A percentile compares a stretch with the other conserved stretches of the same genome.
Evolutionary conservation across 2,113 vertebrate species (phyloP).

Genomic region (Nycticorax nycticorax): DNA sequence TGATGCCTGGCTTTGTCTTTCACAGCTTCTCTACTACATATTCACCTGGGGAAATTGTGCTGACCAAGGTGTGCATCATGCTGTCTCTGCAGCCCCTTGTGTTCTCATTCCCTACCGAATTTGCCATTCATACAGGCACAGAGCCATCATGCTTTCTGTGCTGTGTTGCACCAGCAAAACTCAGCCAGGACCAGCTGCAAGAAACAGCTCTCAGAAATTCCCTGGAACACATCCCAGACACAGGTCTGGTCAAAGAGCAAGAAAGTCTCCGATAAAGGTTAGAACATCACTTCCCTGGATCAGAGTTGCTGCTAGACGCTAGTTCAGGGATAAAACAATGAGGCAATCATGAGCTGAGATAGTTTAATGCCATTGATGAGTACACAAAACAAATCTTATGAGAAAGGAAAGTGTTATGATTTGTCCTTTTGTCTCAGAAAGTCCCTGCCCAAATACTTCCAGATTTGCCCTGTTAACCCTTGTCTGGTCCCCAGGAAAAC

Average conservation of each 20-base stretch:
- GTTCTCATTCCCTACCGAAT: neutral
- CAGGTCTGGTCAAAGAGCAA: neutral
- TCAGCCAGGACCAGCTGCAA: neutral
- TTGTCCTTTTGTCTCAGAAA: neutral
- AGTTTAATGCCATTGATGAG: neutral
- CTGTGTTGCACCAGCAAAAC: neutral
- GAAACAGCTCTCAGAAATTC: neutral
- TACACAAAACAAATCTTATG: fast-evolving
- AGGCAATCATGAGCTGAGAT: neutral
- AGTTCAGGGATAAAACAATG: neutral
- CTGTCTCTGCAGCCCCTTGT: neutral
- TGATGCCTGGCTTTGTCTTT: neutral
- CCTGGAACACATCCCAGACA: neutral
- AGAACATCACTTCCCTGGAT: neutral
- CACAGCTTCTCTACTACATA: neutral
- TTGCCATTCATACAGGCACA: neutral
- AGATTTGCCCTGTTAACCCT: neutral
- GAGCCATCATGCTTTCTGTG: neutral
- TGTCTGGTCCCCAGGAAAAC: neutral
- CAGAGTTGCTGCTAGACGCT: neutral
- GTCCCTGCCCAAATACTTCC: neutral
- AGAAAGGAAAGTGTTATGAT: neutral
- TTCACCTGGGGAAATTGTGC: neutral
- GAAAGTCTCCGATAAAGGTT: neutral
- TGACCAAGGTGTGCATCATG: neutral